Evolutionary conservation across 2,888 invertebrate genomes (phyloP).

Genomic region (Choreutis nemorana): DNA sequence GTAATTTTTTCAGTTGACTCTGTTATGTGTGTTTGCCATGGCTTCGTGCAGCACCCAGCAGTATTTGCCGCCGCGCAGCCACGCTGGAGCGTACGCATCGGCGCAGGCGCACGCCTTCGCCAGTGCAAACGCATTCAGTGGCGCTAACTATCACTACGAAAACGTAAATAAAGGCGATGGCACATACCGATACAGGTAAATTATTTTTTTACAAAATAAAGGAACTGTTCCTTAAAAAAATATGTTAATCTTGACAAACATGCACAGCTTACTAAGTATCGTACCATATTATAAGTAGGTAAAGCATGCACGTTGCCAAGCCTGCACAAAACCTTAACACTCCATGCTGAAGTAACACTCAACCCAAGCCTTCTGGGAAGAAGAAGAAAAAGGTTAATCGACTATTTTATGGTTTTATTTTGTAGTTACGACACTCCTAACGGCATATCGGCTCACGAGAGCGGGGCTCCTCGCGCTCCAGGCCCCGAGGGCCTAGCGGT

Average conservation of each 20-base stretch:
- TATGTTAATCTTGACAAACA: too few relatives aligned
- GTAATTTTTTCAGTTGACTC: constrained; percentile 25
- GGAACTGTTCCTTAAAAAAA: too few relatives aligned
- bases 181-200: constrained; percentile 70
- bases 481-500: constrained; percentile 63
- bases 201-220: not conserved
- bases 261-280: too few relatives aligned
- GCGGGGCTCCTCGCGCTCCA: constrained; percentile 62
- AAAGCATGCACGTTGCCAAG: too few relatives aligned
- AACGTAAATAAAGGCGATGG: constrained; percentile 72
- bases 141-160: constrained; percentile 58
- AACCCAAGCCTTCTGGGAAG: too few relatives aligned
- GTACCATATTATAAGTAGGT: too few relatives aligned
- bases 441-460: constrained; percentile 69
- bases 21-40: constrained; percentile 23
- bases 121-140: constrained; percentile 15
- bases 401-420: too few relatives aligned
- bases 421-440: constrained; percentile 71
- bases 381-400: too few relatives aligned
- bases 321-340: too few relatives aligned
- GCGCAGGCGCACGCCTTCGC: constrained; percentile 20
- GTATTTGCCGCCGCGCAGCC: constrained; percentile 32
- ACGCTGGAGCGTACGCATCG: constrained; percentile 20
- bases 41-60: constrained; percentile 37
- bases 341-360: too few relatives aligned